Percentiles rank a stretch among this genome's conserved stretches.
These are phyloP conservation scores for Ovis aries DNA, from an alignment of 2,113 vertebrate species.

Conservation along the genomic window DNA sequence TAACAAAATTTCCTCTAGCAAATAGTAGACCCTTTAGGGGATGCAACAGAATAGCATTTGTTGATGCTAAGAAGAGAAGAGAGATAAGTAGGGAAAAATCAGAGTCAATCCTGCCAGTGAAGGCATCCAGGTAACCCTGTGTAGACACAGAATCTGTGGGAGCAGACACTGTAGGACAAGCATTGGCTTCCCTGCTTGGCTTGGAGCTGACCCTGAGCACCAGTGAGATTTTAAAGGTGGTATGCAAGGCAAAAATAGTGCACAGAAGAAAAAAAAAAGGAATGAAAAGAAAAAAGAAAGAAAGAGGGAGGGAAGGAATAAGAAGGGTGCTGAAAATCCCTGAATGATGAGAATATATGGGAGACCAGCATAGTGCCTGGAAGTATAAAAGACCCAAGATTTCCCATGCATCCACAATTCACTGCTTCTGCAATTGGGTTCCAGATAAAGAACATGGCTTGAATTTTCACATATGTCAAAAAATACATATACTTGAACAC, in stretches of 20 bases:
- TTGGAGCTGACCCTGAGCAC: background rate
- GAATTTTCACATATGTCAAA: background rate
- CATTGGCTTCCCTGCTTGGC: background rate
- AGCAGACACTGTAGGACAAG: background rate
- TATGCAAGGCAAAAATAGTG: background rate
- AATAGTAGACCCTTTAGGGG: background rate
- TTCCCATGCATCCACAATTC: background rate
- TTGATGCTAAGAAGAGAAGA: background rate
- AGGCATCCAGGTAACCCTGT: rapidly evolving
- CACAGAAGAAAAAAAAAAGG: background rate
- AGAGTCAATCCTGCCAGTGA: background rate
- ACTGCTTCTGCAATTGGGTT: background rate
- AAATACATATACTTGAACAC: background rate
- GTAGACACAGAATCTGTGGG: background rate
- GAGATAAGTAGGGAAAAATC: background rate
- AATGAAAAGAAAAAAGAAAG: background rate
- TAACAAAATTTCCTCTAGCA: background rate
- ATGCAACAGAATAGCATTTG: background rate
- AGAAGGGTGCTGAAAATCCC: background rate
- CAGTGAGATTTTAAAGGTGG: background rate
- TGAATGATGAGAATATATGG: background rate
- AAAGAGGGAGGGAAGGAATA: background rate
- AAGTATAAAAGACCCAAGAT: background rate
- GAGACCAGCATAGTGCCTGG: background rate
- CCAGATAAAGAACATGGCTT: background rate